A percentile compares a stretch with the other conserved stretches of the same genome.
phyloP scores from a whole-genome alignment of 2,797 vertebrate genomes.

The Enteromius thamalakanensis region DNA sequence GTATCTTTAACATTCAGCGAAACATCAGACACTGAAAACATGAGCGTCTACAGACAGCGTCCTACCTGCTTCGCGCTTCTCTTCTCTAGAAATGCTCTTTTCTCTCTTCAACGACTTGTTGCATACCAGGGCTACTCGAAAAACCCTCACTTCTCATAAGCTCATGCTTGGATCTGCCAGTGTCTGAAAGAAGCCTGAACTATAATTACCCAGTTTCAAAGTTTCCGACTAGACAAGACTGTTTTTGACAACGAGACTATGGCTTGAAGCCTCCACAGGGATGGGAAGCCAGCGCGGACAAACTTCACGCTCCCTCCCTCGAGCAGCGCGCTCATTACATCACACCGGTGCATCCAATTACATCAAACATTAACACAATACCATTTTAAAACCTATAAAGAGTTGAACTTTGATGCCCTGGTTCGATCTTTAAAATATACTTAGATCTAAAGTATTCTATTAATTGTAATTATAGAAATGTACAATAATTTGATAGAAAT shows the following conservation, averaged over 20 bases:
- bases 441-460: neutral
- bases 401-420: neutral
- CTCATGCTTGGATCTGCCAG: neutral
- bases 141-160: neutral
- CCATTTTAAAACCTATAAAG: neutral
- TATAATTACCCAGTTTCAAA: slow-evolving; percentile 14
- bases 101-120: neutral
- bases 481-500: neutral
- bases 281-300: slow-evolving; percentile 70
- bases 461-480: neutral
- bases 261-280: slow-evolving; percentile 46
- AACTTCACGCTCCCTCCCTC: slow-evolving; percentile 63
- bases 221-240: slow-evolving; percentile 40
- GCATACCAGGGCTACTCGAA: neutral
- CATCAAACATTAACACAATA: neutral
- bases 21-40: neutral
- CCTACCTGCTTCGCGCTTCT: slow-evolving; percentile 27
- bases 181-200: neutral
- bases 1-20: too few relatives aligned
- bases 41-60: neutral
- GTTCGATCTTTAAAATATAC: neutral
- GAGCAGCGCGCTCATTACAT: neutral
- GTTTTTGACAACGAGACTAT: slow-evolving; percentile 68
- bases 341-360: neutral
- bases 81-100: neutral